A percentile compares a stretch with the other conserved stretches of the same genome.
Conservation (phyloP, 2,113 vertebrate genomes). For the Nothoprocta perdicaria region DNA sequence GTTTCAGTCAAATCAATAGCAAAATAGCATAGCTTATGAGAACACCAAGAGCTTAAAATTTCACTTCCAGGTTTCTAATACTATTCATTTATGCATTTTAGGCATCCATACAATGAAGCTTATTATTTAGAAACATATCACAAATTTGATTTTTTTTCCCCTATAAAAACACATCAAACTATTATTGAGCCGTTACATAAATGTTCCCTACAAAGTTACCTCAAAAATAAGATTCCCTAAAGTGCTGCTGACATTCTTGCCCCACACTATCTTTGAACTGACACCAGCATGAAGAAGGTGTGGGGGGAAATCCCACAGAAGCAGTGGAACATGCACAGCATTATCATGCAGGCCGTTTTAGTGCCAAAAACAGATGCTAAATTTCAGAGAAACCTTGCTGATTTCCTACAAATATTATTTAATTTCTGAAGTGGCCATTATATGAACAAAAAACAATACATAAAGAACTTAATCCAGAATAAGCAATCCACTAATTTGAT, state of each 20-base stretch:
- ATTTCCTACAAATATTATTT: neutral
- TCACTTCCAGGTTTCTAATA: neutral
- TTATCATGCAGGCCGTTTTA: neutral
- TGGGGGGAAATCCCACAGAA: rapidly evolving
- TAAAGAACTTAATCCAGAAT: neutral
- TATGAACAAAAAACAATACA: neutral
- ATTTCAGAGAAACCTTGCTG: neutral
- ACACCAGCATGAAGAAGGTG: rapidly evolving
- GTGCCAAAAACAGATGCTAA: neutral
- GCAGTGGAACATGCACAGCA: neutral
- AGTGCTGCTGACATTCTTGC: neutral
- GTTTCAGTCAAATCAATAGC: slow-evolving; percentile 51
- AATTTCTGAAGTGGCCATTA: neutral
- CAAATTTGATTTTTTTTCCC: neutral
- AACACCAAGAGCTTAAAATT: neutral
- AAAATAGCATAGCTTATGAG: slow-evolving; percentile 31
- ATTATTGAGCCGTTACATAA: neutral
- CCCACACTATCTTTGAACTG: neutral
- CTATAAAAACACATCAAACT: neutral
- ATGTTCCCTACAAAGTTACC: neutral
- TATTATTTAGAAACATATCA: neutral
- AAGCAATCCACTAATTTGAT: neutral
- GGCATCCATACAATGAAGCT: neutral
- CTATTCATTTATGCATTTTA: neutral
- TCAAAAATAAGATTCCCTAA: neutral